These are phyloP conservation scores for Apocrypta bakeri DNA, from an alignment of 1,140 invertebrate genomes.

Conservation along the genomic window DNA sequence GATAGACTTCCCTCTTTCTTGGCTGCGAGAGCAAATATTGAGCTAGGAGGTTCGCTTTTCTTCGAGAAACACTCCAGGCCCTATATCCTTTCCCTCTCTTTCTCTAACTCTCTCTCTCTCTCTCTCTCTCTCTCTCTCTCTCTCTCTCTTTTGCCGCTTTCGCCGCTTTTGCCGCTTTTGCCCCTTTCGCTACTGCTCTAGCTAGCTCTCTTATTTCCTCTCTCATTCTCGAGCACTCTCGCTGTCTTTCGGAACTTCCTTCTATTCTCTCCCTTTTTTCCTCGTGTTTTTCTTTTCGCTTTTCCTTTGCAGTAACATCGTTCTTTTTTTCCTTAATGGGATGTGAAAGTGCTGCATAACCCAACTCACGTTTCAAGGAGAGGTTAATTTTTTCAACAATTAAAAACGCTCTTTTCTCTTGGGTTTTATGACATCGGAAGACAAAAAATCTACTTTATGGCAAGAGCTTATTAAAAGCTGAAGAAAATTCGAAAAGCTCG, in stretches of 20 bases:
- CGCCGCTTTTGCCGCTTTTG: too few species aligned
- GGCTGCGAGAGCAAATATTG: conserved; percentile 62
- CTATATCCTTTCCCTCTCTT: conserved; percentile 40
- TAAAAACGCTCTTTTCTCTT: neutral
- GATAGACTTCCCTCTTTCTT: conserved; percentile 69
- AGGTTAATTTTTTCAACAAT: neutral
- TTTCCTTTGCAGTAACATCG: neutral
- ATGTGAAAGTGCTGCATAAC: neutral
- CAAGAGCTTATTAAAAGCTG: neutral
- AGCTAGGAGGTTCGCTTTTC: conserved; percentile 60
- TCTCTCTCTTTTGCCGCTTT: neutral
- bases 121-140: neutral
- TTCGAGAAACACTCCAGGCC: conserved; percentile 55
- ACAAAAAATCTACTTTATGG: neutral
- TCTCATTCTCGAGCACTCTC: neutral
- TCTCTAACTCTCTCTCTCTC: neutral
- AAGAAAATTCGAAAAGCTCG: neutral
- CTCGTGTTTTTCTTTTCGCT: too few species aligned
- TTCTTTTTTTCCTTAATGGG: conserved; percentile 31
- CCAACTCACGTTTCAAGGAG: neutral
- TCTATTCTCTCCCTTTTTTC: neutral
- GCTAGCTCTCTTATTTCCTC: neutral
- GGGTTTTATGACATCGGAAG: neutral
- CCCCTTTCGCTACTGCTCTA: neutral
- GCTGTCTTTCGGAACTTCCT: conserved; percentile 18